A percentile compares a stretch with the other conserved stretches of the same genome.
These are phyloP conservation scores for Gastrophysa polygoni DNA, from an alignment of 2,888 invertebrate species.

Conservation along the genomic window DNA sequence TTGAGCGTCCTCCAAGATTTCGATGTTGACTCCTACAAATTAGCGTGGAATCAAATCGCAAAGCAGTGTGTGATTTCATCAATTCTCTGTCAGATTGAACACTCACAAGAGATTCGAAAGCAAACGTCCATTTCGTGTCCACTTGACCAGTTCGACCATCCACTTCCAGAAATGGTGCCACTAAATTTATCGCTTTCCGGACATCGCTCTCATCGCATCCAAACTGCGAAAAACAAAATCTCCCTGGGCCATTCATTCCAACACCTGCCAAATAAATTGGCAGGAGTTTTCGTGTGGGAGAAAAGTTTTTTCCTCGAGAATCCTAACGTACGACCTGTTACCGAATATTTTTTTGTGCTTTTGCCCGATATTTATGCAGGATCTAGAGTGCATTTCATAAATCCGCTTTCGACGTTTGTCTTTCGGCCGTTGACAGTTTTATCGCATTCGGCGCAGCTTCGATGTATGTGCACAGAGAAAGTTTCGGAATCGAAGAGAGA, in stretches of 20 bases:
- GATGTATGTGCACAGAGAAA: no score
- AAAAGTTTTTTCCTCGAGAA: slow-evolving; percentile 13
- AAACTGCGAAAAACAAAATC: slow-evolving; percentile 25
- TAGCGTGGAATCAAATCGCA: no score
- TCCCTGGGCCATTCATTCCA: slow-evolving; percentile 26
- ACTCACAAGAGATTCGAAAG: no score
- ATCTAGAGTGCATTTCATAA: slow-evolving; percentile 17
- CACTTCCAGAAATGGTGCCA: background rate
- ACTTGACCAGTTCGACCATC: no score
- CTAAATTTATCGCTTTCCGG: slow-evolving; percentile 21
- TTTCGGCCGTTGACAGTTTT: slow-evolving; percentile 11
- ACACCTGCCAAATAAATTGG: slow-evolving; percentile 32
- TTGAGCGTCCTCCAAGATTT: no score
- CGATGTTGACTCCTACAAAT: no score
- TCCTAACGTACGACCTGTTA: slow-evolving; percentile 20
- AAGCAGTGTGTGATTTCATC: no score
- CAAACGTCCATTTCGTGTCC: no score
- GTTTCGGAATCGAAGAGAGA: no score
- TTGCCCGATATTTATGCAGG: slow-evolving; percentile 16
- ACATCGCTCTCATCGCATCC: slow-evolving; percentile 22
- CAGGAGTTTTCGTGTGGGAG: slow-evolving; percentile 12
- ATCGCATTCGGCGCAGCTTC: slow-evolving; percentile 1
- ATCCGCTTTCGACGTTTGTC: slow-evolving; percentile 11
- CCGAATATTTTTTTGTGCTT: slow-evolving; percentile 12
- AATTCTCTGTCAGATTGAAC: no score